Percentiles rank a stretch among this genome's conserved stretches.
Evolutionary conservation across 1,140 invertebrate genomes (phyloP).

Genomic region (Ceratitis capitata): DNA sequence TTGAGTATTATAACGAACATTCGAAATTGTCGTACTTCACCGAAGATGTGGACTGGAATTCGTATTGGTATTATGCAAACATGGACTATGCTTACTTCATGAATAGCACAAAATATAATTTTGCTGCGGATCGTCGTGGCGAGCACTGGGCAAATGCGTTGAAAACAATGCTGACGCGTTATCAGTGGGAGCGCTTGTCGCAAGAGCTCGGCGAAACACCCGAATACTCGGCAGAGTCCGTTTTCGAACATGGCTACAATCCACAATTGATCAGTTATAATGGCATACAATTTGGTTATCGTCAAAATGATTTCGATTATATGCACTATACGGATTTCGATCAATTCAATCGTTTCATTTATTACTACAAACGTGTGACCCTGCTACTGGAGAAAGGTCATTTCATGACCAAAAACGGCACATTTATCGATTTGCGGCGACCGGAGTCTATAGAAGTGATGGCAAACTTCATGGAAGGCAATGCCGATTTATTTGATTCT

Average conservation of each 20-base stretch:
- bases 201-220: conserved; percentile 72
- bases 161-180: conserved; percentile 73
- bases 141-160: conserved; percentile 72
- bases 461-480: conserved; percentile 72
- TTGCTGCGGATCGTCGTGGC: conserved; percentile 70
- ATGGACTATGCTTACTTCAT: conserved; percentile 74
- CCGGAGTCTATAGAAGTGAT: conserved; percentile 71
- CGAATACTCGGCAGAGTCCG: conserved; percentile 68
- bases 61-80: conserved; percentile 74
- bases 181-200: conserved; percentile 75
- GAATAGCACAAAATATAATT: conserved; percentile 65
- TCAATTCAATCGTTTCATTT: conserved; percentile 53
- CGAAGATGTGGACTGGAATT: conserved; percentile 77
- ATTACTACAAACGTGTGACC: conserved; percentile 71
- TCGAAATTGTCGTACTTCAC: conserved; percentile 76
- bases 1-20: conserved; percentile 70
- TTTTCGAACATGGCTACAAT: conserved; percentile 72
- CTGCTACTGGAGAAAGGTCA: conserved; percentile 73
- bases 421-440: conserved; percentile 67
- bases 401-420: conserved; percentile 66
- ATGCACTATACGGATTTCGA: conserved; percentile 55
- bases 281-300: conserved; percentile 73
- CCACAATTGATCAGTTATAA: conserved; percentile 74
- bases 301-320: conserved; percentile 63
- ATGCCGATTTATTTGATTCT: conserved; percentile 71